Evolutionary conservation across 1,140 invertebrate genomes (phyloP), one percentile per base, ranked within the genome.

Genomic region (silkworm (Bombyx mori)): DNA sequence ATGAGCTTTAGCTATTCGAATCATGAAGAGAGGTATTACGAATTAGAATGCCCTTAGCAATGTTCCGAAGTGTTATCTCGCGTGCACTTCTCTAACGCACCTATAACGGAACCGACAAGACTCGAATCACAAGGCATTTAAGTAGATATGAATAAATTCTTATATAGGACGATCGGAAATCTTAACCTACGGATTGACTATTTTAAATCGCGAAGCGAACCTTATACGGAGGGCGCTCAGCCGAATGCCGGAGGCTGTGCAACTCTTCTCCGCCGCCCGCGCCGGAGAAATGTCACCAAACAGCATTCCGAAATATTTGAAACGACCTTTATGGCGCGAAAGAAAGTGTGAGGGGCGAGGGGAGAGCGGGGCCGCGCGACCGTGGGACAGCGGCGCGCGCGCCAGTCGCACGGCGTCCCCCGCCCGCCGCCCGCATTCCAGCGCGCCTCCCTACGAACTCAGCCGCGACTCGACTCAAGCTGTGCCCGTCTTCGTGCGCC

Each of bases 261-360:
- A 77, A 68, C 71, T 65, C 68, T 61, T 65, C 66, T 70, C 71
- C 72, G 73, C 71, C 64, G 63, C 62, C 63, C 58, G 70, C 66
- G 71, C 69, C 73, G 78, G 79, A 74, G 79, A 86, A 86, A 86
- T 86, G 83, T 86, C 81, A 86, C 83, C 81, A 79, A 80, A 75
- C 81, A 72, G 77, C 81, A 84, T 84, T 86, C 83, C 83, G 73
- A 84, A 86, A 84, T 86, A 83, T 86, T 86, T 86, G 81, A 86
- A 86, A 86, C 83, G 83, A 84, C 83, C 83, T 86, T 82, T 84
- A 86, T 84, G 82, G 82, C 79, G 82, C 82, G 82, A 86, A 86
- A 86, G 82, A 86, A 84, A 86, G 82, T 84, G 79, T 68, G 61
- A 66, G 79, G 77, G 70, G 74, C 51, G 71, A 54, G 78, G 75